Evolutionary conservation across 1,140 invertebrate species (phyloP), one percentile per base, ranked within the genome.

Genomic region (Ephestia elutella): DNA sequence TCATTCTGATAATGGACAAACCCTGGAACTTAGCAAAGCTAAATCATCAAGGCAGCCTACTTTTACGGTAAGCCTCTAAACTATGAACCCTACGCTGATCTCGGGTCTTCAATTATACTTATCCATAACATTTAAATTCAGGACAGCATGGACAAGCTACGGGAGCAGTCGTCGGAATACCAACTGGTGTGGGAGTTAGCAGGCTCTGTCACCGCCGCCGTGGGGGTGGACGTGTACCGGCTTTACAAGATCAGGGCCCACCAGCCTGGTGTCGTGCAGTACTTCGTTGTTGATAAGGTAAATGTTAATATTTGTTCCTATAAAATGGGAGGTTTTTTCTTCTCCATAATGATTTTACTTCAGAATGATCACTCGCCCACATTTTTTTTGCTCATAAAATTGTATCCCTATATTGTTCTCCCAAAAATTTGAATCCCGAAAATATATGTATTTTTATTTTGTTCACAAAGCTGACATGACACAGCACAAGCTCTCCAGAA

Each of bases 231-330:
- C 20, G 74, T 76, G 0, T 72, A 72, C 25, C 68, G 68, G 51
- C 64, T 84, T 1, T 82, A 70, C 35, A 82, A 79, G 61, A 25
- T 82, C 15, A 76, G 61, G 17, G 69, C 75, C 0, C 73, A 80
- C 13, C 68, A 77, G 60, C 59, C 68, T 0, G 65, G 54, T 9
- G 75, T 63, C 11, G 66, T 80, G 0, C 70, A 79, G 56, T 75
- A 68, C 54, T 79, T 77, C 49, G 66, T 62, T 10, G 49, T 53
- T 1, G 69, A 73, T 28, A 38, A 51, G 13, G 51, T n/a, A n/a
- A 60, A 64, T n/a, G 73, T 82, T 54, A 68, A 59, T 69, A 32
- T 28, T 5, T 28, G 3, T 28, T 28, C 25, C 8, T 28, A 13
- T n/a, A n/a, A n/a, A n/a, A n/a, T n/a, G n/a, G n/a, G n/a, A n/a